A percentile compares a stretch with the other conserved stretches of the same genome.
These are phyloP conservation scores for Sisor rabdophorus DNA, from an alignment of 2,113 vertebrate genomes.

Conservation along the genomic window DNA sequence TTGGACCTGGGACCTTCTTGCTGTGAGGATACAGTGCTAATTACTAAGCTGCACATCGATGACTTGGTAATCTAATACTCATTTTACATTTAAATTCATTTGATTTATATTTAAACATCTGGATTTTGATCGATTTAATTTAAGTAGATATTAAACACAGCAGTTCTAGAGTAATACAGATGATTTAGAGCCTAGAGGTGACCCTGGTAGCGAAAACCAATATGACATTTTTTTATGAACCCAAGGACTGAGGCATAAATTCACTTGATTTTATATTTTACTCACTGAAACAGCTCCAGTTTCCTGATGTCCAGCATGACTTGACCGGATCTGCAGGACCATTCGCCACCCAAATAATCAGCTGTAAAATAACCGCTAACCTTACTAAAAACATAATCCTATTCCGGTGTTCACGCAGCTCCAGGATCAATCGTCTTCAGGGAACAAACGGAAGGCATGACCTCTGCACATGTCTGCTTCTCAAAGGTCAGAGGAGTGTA, in stretches of 20 bases:
- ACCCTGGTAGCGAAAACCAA: neutral
- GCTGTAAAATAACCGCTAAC: constrained; percentile 53
- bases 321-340: neutral
- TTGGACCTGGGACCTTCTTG: too few species aligned
- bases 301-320: constrained; percentile 62
- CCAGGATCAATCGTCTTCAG: constrained; percentile 60
- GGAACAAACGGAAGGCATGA: constrained; percentile 38
- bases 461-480: constrained; percentile 31
- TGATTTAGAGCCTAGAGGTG: too few species aligned
- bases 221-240: neutral
- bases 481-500: constrained; percentile 1
- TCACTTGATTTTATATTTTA: constrained; percentile 6
- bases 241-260: neutral
- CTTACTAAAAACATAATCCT: constrained; percentile 73
- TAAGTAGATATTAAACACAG: too few species aligned
- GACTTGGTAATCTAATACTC: too few species aligned
- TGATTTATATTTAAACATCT: too few species aligned
- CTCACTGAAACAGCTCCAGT: constrained; percentile 61
- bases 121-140: too few species aligned
- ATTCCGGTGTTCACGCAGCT: constrained; percentile 9
- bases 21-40: too few species aligned
- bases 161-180: too few species aligned
- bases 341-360: constrained; percentile 59
- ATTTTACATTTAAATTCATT: too few species aligned
- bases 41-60: too few species aligned